Evolutionary conservation across 2,888 invertebrate species (phyloP), one percentile per base, ranked within the genome.

Genomic region (Timema podura): DNA sequence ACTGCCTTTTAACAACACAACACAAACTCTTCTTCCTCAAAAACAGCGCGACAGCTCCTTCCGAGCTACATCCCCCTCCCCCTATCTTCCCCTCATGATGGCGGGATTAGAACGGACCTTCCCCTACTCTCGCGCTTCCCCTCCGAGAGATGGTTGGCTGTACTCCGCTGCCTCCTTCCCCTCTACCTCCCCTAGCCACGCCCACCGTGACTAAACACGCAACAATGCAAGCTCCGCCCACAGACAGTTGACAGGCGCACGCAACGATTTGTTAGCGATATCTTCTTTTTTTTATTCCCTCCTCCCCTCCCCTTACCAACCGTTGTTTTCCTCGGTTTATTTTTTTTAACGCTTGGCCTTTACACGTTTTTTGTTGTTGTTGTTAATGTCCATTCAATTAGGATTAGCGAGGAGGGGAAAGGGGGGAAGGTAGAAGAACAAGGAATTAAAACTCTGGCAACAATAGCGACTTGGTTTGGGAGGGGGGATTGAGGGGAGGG

Each of bases 301-400:
- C 57, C n/a, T n/a, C 57, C 57, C 9, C 9, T 11, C 61, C 57
- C 9, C 6, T 15, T 30, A 16, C 57, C 57, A 3, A 0, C 6
- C 15, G 44, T 2, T 11, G 44, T 61, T 30, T 61, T 61, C 30
- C 30, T 30, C 3, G 30, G 1, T 30, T 30, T 30, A 30, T 30
- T 30, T 30, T 30, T 30, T 30, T 30, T 30, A 30, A 30, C 30
- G 30, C 30, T 30, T 30, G 30, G 30, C 30, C 3, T 30, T 30
- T 30, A 30, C 61, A 8, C 5, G 61, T 45, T 9, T 8, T 6
- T 11, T 16, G 61, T 61, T 61, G 30, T 61, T 61, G 61, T 61
- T 61, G 61, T 61, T 61, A 61, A 61, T 13, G 61, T 45, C 45
- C 61, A 61, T 61, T 61, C 61, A 61, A 61, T 61, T 61, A 61